Conservation (phyloP, 2,888 invertebrate genomes). For the Caenorhabditis plicata region DNA sequence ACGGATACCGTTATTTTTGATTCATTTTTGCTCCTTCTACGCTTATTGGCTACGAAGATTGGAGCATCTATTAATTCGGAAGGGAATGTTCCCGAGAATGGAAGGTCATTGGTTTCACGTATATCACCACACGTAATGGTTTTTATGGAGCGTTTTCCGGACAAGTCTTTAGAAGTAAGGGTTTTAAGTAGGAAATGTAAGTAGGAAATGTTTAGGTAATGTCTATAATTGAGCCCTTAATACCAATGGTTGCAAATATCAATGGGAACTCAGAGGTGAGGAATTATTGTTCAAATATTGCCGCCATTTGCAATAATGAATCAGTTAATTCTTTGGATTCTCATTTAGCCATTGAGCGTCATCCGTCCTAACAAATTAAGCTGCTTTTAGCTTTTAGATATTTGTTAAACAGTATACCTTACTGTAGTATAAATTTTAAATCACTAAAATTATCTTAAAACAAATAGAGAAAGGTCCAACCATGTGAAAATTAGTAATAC, state of each 20-base stretch:
- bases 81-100: slow-evolving; percentile 10
- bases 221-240: slow-evolving; percentile 57
- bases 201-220: no score
- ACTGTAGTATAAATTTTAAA: no score
- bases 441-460: no score
- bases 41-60: slow-evolving; percentile 49
- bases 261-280: slow-evolving; percentile 37
- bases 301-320: no score
- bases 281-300: background rate
- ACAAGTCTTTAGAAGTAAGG: slow-evolving; percentile 50
- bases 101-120: slow-evolving; percentile 29
- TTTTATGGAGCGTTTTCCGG: slow-evolving; percentile 55
- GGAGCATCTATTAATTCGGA: slow-evolving; percentile 36
- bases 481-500: no score
- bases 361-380: no score
- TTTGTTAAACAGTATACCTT: no score
- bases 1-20: slow-evolving; percentile 15
- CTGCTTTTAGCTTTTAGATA: no score
- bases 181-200: no score
- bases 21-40: slow-evolving; percentile 42
- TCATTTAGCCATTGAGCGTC: background rate
- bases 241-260: slow-evolving; percentile 51
- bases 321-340: no score
- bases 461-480: no score
- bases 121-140: slow-evolving; percentile 54